These are phyloP conservation scores for Tychaedon coryphoeus DNA, from an alignment of 2,113 vertebrate genomes.

Conservation along the genomic window DNA sequence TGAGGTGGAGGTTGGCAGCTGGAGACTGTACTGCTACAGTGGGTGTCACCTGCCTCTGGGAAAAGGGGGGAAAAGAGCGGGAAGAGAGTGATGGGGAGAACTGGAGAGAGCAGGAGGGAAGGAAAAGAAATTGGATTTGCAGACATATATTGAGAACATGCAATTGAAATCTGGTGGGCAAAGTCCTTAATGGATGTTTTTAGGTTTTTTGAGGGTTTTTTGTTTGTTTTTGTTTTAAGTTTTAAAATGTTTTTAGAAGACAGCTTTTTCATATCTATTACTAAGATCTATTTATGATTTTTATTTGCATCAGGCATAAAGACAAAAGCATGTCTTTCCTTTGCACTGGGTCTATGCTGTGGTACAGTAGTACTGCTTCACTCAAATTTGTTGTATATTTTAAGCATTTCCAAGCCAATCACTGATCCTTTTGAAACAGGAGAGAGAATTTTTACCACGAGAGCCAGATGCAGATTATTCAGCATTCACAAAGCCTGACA, in stretches of 20 bases:
- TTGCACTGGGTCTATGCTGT: fast-evolving
- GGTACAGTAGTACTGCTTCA: background rate
- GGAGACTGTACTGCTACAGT: background rate
- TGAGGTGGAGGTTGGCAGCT: background rate
- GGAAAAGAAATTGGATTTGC: background rate
- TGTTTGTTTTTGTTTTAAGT: background rate
- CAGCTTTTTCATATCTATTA: background rate
- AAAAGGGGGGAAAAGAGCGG: background rate
- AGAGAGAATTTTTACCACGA: constrained; percentile 11
- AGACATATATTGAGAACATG: background rate
- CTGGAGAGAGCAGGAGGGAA: background rate
- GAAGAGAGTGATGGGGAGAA: background rate
- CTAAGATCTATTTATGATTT: background rate
- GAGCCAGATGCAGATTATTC: background rate
- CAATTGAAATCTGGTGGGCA: background rate
- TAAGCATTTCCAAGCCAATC: background rate
- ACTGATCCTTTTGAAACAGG: constrained; percentile 19
- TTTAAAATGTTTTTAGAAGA: background rate
- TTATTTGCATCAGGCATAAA: background rate
- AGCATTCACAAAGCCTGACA: background rate
- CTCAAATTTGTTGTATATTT: background rate
- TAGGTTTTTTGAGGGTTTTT: background rate
- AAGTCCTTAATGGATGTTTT: background rate
- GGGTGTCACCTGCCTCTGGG: background rate
- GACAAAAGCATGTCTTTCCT: background rate